Evolutionary conservation across 1,140 invertebrate species (phyloP).

Genomic region (Brachionus angularis): DNA sequence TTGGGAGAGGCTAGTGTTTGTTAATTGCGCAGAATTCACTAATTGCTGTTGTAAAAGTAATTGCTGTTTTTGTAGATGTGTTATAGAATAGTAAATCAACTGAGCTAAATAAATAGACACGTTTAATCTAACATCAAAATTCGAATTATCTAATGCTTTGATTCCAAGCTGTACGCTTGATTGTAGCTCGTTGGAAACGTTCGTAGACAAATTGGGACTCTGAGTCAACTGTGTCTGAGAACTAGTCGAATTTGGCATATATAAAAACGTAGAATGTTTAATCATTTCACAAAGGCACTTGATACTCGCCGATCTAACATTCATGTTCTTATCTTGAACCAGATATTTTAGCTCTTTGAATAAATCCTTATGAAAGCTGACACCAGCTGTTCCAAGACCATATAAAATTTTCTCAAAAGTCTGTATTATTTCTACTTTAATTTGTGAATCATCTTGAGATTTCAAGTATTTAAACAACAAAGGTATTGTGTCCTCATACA

Average conservation of each 20-base stretch:
- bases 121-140: constrained; percentile 85
- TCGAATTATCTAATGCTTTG: constrained; percentile 83
- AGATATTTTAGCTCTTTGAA: constrained; percentile 80
- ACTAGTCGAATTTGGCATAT: neutral
- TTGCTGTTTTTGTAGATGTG: constrained; percentile 47
- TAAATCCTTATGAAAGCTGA: constrained; percentile 82
- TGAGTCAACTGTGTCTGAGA: neutral
- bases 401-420: constrained; percentile 80
- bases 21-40: neutral
- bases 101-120: constrained; percentile 83
- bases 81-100: constrained; percentile 76
- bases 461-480: constrained; percentile 83
- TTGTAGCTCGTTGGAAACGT: constrained; percentile 68
- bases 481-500: constrained; percentile 93
- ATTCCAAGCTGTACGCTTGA: constrained; percentile 81
- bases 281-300: constrained; percentile 54
- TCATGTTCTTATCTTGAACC: constrained; percentile 81
- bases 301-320: constrained; percentile 78
- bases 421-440: constrained; percentile 89
- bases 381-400: constrained; percentile 81
- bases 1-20: neutral
- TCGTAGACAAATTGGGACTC: neutral
- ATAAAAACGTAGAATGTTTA: constrained; percentile 39
- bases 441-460: constrained; percentile 92
- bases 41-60: too few relatives aligned